A percentile compares a stretch with the other conserved stretches of the same genome.
These are phyloP conservation scores for Percopsis omiscomaycus DNA, from an alignment of 2,797 vertebrate genomes.

Conservation along the genomic window DNA sequence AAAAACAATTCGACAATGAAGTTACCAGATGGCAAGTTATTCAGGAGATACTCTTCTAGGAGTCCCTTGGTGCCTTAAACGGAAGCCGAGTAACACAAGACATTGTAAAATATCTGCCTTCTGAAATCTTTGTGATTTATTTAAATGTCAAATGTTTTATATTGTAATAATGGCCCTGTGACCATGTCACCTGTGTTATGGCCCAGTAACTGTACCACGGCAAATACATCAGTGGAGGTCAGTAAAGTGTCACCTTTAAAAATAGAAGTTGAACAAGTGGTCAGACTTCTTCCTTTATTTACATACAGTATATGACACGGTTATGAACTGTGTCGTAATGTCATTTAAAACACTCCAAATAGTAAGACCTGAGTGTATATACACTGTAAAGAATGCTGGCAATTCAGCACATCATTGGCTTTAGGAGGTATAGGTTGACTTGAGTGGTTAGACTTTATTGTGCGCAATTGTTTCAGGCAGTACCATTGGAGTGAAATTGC, in stretches of 20 bases:
- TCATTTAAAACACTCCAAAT: background rate
- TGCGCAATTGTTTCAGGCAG: background rate
- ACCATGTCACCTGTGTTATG: background rate
- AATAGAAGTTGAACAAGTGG: constrained; percentile 2
- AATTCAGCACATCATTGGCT: background rate
- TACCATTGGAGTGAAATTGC: constrained; percentile 11
- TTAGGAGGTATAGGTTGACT: background rate
- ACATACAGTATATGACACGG: too few species aligned
- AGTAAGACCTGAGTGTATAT: constrained; percentile 18
- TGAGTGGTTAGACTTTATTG: background rate
- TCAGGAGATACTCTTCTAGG: too few species aligned
- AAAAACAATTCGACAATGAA: too few species aligned
- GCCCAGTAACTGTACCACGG: constrained; percentile 18
- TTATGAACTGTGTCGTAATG: background rate
- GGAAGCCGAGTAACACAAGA: background rate
- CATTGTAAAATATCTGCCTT: constrained; percentile 25
- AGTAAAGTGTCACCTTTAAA: constrained; percentile 9
- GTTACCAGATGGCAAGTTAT: too few species aligned
- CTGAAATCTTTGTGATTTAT: constrained; percentile 12
- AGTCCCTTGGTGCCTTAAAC: background rate
- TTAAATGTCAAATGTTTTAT: background rate
- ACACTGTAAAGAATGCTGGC: constrained; percentile 26
- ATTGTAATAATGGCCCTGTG: background rate
- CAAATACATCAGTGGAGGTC: constrained; percentile 12
- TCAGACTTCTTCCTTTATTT: background rate